phyloP scores from a whole-genome alignment of 1,140 invertebrate species.

The Halesus radiatus region DNA sequence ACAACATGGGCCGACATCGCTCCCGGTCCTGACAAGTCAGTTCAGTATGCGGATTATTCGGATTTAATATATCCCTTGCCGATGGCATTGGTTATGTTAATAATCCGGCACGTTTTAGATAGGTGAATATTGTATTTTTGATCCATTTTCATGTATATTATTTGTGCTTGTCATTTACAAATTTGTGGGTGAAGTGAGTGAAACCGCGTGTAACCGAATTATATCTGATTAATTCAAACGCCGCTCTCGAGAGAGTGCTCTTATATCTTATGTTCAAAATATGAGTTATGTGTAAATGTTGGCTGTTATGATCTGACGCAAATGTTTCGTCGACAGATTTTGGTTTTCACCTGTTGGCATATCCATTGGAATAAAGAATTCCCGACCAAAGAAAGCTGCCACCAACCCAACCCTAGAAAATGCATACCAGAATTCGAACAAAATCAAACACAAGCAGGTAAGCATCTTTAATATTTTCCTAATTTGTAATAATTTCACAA shows the following conservation, averaged over 20 bases:
- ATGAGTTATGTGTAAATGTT: conserved; percentile 17
- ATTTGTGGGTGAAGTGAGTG: conserved; percentile 42
- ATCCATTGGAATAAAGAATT: conserved; percentile 83
- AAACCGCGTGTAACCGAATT: conserved; percentile 39
- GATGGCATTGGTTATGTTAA: conserved; percentile 82
- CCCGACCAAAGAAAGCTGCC: conserved; percentile 80
- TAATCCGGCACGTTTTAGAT: conserved; percentile 83
- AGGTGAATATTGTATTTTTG: conserved; percentile 74
- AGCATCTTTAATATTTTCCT: conserved; percentile 49
- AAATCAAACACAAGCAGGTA: conserved; percentile 83
- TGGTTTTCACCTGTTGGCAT: conserved; percentile 83
- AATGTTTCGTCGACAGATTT: conserved; percentile 72
- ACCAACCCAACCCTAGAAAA: conserved; percentile 80
- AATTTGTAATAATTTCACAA: no score
- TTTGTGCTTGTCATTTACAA: conserved; percentile 40
- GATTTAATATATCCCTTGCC: conserved; percentile 88
- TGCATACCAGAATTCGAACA: conserved; percentile 76
- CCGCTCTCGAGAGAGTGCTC: conserved; percentile 24
- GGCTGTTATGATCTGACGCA: conserved; percentile 32
- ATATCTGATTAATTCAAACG: conserved; percentile 29
- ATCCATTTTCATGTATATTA: conserved; percentile 12
- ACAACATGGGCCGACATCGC: conserved; percentile 89
- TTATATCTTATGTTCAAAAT: conserved; percentile 11
- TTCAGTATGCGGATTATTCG: conserved; percentile 85
- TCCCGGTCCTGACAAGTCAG: conserved; percentile 81